phyloP scores from a whole-genome alignment of 2,888 invertebrate species.

The Mylabris sibirica region DNA sequence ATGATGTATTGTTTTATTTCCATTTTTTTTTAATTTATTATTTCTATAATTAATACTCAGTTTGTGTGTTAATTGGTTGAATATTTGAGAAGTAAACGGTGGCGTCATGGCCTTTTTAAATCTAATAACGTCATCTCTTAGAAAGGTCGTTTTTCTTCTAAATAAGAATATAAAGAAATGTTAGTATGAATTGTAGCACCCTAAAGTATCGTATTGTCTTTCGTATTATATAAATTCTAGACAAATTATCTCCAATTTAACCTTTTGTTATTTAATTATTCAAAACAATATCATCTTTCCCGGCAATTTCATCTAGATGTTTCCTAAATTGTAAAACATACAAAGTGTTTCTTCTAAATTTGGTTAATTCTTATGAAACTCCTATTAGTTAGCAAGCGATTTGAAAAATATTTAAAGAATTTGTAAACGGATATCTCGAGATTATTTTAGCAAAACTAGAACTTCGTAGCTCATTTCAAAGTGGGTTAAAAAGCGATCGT shows the following conservation, averaged over 20 bases:
- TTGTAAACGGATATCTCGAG: too few relatives aligned
- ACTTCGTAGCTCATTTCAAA: too few relatives aligned
- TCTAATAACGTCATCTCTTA: neutral
- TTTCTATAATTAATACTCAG: neutral
- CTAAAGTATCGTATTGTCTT: neutral
- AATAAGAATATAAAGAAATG: neutral
- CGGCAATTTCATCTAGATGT: neutral
- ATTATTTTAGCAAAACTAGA: too few relatives aligned
- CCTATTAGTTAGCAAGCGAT: too few relatives aligned
- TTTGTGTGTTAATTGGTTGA: neutral
- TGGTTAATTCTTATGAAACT: too few relatives aligned
- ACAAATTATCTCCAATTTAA: neutral
- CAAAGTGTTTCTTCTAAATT: too few relatives aligned
- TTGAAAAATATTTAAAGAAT: too few relatives aligned
- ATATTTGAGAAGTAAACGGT: conserved; percentile 18
- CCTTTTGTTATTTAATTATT: neutral
- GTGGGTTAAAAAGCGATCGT: too few relatives aligned
- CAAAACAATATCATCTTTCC: neutral
- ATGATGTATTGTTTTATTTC: conserved; percentile 16
- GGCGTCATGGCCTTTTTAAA: conserved; percentile 19
- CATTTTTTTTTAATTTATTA: neutral
- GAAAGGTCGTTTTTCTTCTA: neutral
- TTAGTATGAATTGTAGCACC: neutral
- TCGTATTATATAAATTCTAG: neutral
- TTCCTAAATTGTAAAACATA: neutral